Conservation (phyloP, 2,113 vertebrate genomes). For the Cryptotis parvus region DNA sequence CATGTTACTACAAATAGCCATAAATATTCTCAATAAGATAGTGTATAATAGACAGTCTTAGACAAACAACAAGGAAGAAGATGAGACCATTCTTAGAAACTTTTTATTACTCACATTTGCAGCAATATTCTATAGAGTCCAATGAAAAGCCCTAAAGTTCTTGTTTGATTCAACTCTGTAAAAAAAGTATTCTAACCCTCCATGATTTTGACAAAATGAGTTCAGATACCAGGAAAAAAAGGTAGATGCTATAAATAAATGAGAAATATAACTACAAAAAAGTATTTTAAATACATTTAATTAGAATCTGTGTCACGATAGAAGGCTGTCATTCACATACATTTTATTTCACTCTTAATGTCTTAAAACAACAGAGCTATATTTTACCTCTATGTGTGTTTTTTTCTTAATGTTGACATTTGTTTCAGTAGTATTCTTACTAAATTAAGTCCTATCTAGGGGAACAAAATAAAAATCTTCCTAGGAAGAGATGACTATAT, state of each 20-base stretch:
- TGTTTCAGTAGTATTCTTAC: not conserved
- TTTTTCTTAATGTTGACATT: not conserved
- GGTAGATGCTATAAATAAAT: not conserved
- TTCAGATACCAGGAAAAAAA: too few species aligned
- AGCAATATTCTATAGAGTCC: not conserved
- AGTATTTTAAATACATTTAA: not conserved
- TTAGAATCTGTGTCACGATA: not conserved
- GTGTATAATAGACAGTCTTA: not conserved
- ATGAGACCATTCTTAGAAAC: not conserved
- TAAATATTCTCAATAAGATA: constrained; percentile 27
- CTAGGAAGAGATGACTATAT: not conserved
- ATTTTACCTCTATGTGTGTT: not conserved
- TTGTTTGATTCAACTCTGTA: not conserved
- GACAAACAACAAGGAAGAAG: not conserved
- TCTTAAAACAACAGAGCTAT: not conserved
- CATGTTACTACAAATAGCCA: not conserved
- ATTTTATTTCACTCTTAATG: not conserved
- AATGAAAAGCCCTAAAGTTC: not conserved
- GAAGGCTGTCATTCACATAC: not conserved
- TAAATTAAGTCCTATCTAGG: not conserved
- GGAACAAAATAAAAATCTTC: not conserved
- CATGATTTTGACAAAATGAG: not conserved
- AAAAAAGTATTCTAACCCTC: not conserved
- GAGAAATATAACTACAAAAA: not conserved
- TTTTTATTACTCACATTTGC: not conserved